Evolutionary conservation across 2,797 vertebrate species (phyloP).

Genomic region (Anisognathus igniventris): DNA sequence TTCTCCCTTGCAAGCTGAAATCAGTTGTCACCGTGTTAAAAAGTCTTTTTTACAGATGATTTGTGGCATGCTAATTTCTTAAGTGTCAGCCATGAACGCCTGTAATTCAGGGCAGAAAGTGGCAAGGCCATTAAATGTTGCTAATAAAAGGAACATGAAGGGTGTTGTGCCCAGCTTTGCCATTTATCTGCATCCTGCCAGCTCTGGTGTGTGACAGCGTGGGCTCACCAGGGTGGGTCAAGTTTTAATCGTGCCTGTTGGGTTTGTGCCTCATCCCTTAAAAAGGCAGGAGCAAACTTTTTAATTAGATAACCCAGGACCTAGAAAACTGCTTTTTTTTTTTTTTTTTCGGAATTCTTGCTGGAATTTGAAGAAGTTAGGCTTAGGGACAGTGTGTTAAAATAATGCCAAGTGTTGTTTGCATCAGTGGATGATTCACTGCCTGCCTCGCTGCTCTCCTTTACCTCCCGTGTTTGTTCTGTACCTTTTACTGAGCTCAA

Average conservation of each 20-base stretch:
- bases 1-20: not conserved
- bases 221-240: not conserved
- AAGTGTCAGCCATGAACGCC: not conserved
- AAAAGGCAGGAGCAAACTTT: not conserved
- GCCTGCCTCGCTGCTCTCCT: not conserved
- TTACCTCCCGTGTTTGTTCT: not conserved
- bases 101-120: conserved; percentile 24
- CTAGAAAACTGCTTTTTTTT: not conserved
- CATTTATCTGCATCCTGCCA: not conserved
- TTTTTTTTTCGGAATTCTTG: not conserved
- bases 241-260: not conserved
- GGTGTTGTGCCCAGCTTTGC: not conserved
- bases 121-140: not conserved
- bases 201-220: not conserved
- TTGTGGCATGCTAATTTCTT: conserved; percentile 44
- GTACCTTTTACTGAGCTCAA: not conserved
- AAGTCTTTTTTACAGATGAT: conserved; percentile 34
- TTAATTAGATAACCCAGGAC: not conserved
- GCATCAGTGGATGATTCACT: not conserved
- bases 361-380: not conserved
- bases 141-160: not conserved
- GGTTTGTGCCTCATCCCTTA: not conserved
- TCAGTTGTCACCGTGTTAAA: conserved; percentile 33
- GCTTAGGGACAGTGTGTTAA: rapidly evolving
- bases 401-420: not conserved